A percentile compares a stretch with the other conserved stretches of the same genome.
These are phyloP conservation scores for Gymnoscopelus microlampas DNA, from an alignment of 2,797 vertebrate genomes.

Conservation along the genomic window DNA sequence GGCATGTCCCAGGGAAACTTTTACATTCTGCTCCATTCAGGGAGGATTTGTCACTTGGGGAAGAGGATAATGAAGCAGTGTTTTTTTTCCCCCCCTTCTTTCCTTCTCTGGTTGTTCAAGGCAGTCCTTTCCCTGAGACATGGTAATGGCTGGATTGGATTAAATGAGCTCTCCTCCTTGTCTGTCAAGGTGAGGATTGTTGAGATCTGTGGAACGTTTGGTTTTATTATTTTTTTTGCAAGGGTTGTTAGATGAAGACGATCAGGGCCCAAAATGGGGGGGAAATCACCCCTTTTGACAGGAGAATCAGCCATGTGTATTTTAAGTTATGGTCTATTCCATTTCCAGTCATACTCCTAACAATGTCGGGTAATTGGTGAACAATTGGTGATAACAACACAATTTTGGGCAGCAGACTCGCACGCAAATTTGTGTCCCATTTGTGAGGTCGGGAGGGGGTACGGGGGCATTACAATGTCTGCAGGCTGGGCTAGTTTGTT, in stretches of 20 bases:
- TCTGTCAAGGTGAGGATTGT: conserved; percentile 57
- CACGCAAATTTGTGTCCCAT: too few species aligned
- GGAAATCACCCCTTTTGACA: conserved; percentile 9
- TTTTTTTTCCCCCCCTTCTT: conserved; percentile 41
- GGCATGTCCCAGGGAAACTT: conserved; percentile 73
- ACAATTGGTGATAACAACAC: too few species aligned
- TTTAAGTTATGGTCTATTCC: conserved; percentile 18
- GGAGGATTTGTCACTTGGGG: conserved; percentile 77
- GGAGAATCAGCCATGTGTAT: conserved; percentile 12
- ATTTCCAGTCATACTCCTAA: conserved; percentile 15
- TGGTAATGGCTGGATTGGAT: conserved; percentile 72
- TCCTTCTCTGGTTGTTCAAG: conserved; percentile 54
- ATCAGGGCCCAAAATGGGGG: conserved; percentile 37
- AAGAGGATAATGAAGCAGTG: conserved; percentile 71
- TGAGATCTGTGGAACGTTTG: conserved; percentile 54
- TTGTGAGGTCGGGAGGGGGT: too few species aligned
- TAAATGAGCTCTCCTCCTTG: conserved; percentile 73
- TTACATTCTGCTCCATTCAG: conserved; percentile 77
- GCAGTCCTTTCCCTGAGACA: conserved; percentile 61
- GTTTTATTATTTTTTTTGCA: conserved; percentile 46
- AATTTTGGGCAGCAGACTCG: too few species aligned
- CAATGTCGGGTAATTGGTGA: neutral
- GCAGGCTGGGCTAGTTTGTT: conserved; percentile 10
- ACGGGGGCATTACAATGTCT: too few species aligned
- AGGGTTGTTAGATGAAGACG: conserved; percentile 56